phyloP scores from a whole-genome alignment of 1,140 invertebrate genomes.

The Megalopta genalis region DNA sequence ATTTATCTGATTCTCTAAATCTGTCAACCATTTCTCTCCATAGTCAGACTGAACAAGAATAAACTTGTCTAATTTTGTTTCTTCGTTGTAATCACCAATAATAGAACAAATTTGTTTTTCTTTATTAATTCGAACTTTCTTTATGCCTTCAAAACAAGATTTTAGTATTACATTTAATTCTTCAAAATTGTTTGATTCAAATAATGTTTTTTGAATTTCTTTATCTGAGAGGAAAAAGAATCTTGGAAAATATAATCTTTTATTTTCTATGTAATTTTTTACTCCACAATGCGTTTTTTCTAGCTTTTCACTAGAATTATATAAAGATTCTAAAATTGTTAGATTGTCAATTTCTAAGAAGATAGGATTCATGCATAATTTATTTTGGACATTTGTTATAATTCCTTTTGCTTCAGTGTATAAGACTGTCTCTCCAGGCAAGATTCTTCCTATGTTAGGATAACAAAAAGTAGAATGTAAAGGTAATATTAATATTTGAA shows the following conservation, averaged over 20 bases:
- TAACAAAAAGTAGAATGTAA: constrained; percentile 84
- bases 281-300: constrained; percentile 82
- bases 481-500: constrained; percentile 82
- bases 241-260: constrained; percentile 88
- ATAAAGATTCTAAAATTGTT: constrained; percentile 80
- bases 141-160: constrained; percentile 83
- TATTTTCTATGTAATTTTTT: constrained; percentile 87
- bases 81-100: constrained; percentile 83
- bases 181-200: constrained; percentile 81
- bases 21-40: constrained; percentile 85
- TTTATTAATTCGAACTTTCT: constrained; percentile 73
- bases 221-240: constrained; percentile 95
- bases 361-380: constrained; percentile 78
- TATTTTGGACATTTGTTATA: constrained; percentile 71
- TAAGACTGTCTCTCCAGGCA: constrained; percentile 82
- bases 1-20: constrained; percentile 70
- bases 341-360: constrained; percentile 80
- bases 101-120: constrained; percentile 81
- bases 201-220: constrained; percentile 89
- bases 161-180: constrained; percentile 77
- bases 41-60: constrained; percentile 78
- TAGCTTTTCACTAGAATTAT: constrained; percentile 79
- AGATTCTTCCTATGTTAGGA: constrained; percentile 83
- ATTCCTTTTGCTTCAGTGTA: constrained; percentile 66
- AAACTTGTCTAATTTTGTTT: constrained; percentile 76